phyloP scores from a whole-genome alignment of 2,797 vertebrate species.

The Coilia nasus region DNA sequence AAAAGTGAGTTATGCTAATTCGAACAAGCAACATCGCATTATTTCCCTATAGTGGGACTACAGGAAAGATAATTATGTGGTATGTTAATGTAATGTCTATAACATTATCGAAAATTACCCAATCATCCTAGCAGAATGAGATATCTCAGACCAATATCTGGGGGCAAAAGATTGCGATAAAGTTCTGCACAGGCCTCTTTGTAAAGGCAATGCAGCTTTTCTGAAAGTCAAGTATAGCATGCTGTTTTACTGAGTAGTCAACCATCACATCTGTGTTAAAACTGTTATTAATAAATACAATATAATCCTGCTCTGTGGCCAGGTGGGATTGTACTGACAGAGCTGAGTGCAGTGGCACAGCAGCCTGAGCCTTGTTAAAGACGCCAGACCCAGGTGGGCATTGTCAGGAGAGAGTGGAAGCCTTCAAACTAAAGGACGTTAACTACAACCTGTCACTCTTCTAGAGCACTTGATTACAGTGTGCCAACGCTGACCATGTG shows the following conservation, averaged over 20 bases:
- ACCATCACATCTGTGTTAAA: neutral
- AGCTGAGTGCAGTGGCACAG: neutral
- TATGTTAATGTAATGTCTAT: neutral
- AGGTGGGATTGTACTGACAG: neutral
- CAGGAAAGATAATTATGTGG: constrained; percentile 1
- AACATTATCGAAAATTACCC: neutral
- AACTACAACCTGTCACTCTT: constrained; percentile 69
- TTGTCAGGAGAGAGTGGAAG: constrained; percentile 54
- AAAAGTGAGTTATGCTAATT: constrained; percentile 23
- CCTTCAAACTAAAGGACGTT: constrained; percentile 53
- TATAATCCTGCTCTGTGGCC: neutral
- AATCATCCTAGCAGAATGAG: neutral
- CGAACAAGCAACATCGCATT: constrained; percentile 14
- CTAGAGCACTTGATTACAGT: constrained; percentile 72
- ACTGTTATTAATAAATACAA: neutral
- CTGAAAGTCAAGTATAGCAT: neutral
- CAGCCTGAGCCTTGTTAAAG: neutral
- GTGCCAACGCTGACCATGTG: constrained; percentile 51
- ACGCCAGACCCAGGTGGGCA: constrained; percentile 29
- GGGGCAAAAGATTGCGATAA: neutral
- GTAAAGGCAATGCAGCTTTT: neutral
- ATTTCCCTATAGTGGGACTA: neutral
- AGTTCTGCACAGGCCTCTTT: neutral
- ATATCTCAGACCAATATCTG: neutral
- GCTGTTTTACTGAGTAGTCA: neutral